Percentiles rank a stretch among this genome's conserved stretches.
phyloP scores from a whole-genome alignment of 2,888 invertebrate species.

The Caenorhabditis zanzibari region DNA sequence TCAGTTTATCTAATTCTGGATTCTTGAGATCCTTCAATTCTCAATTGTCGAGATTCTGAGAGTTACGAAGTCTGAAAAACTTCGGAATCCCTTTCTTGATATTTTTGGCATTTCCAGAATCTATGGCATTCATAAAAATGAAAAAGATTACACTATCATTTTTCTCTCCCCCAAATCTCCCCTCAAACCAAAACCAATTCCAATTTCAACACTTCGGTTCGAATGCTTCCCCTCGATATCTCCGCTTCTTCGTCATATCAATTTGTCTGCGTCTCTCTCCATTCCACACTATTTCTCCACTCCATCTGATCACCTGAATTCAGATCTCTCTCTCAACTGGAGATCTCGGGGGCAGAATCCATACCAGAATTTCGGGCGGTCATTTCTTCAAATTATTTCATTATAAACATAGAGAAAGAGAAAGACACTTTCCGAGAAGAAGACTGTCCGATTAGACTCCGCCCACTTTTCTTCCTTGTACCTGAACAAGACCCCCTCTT shows the following conservation, averaged over 20 bases:
- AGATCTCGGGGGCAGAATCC: not conserved
- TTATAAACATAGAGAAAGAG: slow-evolving; percentile 52
- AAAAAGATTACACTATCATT: not conserved
- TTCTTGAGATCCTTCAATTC: no score
- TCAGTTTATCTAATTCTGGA: no score
- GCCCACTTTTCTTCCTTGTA: slow-evolving; percentile 10
- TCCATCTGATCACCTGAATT: slow-evolving; percentile 56
- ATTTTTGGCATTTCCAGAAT: no score
- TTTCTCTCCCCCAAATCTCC: not conserved
- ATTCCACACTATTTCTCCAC: slow-evolving; percentile 23
- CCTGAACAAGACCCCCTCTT: slow-evolving; percentile 29
- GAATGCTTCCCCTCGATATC: slow-evolving; percentile 29
- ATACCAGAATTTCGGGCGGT: slow-evolving; percentile 53
- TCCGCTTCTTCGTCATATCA: slow-evolving; percentile 56
- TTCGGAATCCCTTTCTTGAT: no score
- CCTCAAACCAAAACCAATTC: slow-evolving; percentile 8
- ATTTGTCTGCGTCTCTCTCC: slow-evolving; percentile 36
- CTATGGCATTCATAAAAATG: no score
- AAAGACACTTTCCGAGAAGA: slow-evolving; percentile 19
- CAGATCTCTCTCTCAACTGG: slow-evolving; percentile 49
- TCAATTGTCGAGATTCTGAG: no score
- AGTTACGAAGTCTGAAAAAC: no score
- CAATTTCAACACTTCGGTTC: slow-evolving; percentile 30
- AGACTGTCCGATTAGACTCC: not conserved
- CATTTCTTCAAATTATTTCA: slow-evolving; percentile 58